Evolutionary conservation across 2,888 invertebrate species (phyloP), one percentile per base, ranked within the genome.

Genomic region (Maniola hyperantus): DNA sequence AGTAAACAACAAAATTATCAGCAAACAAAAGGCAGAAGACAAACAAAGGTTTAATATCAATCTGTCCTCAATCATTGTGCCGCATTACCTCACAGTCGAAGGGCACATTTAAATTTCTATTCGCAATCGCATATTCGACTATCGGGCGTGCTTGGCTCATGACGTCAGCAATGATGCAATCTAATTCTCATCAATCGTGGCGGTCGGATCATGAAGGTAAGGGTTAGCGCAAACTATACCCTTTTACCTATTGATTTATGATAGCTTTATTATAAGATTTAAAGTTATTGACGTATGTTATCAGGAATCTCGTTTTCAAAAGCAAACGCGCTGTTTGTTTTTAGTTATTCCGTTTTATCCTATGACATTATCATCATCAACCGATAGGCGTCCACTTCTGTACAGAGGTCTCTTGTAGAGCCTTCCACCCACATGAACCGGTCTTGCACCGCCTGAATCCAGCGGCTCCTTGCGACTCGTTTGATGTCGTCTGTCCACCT

Each of bases 91-190:
- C 78, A 79, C 76, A 74, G 74, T 77, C 77, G 87, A 89, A 89
- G 88, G 88, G 85, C 84, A 81, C 78, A 82, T 83, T 84, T 83
- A 76, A 84, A 85, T 86, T 84, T 83, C 78, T 75, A 75, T 75
- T 77, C 68, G 74, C 74, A 76, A 77, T 76, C 71, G 71, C 74
- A 77, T 68, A 79, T 78, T 81, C 79, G 78, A 79, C 81, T 82
- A 82, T 80, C 79, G 79, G 82, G 77, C 79, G 79, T 84, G 77
- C 80, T 81, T 82, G 68, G 70, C 72, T 73, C 69, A 70, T 90
- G 87, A 88, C 90, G 90, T 90, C 88, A 89, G 55, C 82, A 82
- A 76, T 90, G 89, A 90, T 85, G 88, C 83, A 89, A 90, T 88
- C 80, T 65, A 67, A 61, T 51, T 61, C 60, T 64, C 44, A 65